Base-by-base conservation (phyloP, 2,888 invertebrate genomes). In the Trypoxylon attenuatum region DNA sequence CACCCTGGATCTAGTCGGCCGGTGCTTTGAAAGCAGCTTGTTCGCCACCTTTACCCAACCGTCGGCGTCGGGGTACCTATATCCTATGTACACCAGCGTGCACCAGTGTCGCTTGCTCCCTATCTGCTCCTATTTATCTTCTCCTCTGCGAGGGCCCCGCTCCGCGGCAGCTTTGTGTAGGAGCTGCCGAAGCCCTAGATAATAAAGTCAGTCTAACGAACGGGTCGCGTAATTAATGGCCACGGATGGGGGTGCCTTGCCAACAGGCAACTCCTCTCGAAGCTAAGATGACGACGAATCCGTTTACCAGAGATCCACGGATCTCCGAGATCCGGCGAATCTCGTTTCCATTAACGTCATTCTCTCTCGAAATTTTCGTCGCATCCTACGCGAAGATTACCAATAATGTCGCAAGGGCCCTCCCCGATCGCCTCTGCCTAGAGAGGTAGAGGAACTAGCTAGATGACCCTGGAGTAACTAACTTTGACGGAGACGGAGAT, bases 171-270 rank as follows among this genome's bases (percentile, higher is more conserved):
- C 33, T 13, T n/a, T n/a, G n/a, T n/a, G 33, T 10, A 8, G 33
- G 33, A 33, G 13, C 33, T 10, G n/a, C 2, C 10, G 33, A 33
- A 10, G 13, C 33, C 33, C 33, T 33, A 33, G 8, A 41, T 41
- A 41, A 41, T 16, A 41, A 41, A 41, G 19, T 41, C 19, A 19
- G 41, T 33, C 4, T 25, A 8, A 25, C 25, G 25, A n/a, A n/a
- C n/a, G n/a, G n/a, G n/a, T n/a, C 42, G 16, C 16, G 61, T 62
- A 71, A 71, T 69, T 71, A 66, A 62, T 71, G 53, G 64, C 27
- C 23, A 2, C 13, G 42, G 38, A 65, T 29, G 10, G 42, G 27
- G 23, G 5, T 18, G 39, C 19, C 15, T 13, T 22, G 2, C 0
- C 1, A 10, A 5, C 8, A 10, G 33, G 38, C 25, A 2, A 1